Percentiles rank a stretch among this genome's conserved stretches.
These are phyloP conservation scores for Saturnia pavonia DNA, from an alignment of 2,888 invertebrate species.

Conservation along the genomic window DNA sequence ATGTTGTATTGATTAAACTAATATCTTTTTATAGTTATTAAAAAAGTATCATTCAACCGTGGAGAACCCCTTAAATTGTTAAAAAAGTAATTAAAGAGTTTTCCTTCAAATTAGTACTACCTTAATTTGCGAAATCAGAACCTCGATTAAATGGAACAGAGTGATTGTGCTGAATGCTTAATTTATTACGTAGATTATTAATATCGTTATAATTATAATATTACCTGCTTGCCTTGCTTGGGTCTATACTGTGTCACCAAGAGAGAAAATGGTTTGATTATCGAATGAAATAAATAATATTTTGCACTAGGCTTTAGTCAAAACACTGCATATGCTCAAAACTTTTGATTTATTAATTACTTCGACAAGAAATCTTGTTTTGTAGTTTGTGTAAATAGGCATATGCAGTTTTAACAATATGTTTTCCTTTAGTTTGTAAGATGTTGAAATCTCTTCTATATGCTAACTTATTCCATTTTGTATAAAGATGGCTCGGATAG, in stretches of 20 bases:
- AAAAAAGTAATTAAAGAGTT: too few relatives aligned
- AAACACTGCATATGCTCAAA: conserved; percentile 31
- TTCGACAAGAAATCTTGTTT: conserved; percentile 34
- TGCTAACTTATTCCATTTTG: conserved; percentile 47
- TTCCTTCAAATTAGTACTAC: not conserved
- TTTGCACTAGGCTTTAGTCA: conserved; percentile 23
- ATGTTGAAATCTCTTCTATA: conserved; percentile 39
- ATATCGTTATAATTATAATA: not conserved
- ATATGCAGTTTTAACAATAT: conserved; percentile 45
- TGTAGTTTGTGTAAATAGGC: conserved; percentile 42
- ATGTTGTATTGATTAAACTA: too few relatives aligned
- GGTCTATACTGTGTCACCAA: not conserved
- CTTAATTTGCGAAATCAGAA: not conserved
- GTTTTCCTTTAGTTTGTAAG: conserved; percentile 45
- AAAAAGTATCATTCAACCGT: too few relatives aligned
- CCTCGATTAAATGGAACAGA: not conserved
- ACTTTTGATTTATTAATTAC: conserved; percentile 38
- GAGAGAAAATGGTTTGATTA: too few relatives aligned
- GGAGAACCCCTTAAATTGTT: too few relatives aligned
- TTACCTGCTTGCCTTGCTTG: not conserved
- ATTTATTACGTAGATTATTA: not conserved
- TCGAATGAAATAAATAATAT: not conserved
- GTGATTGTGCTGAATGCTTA: not conserved
- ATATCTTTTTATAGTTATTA: too few relatives aligned
- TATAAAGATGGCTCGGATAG: conserved; percentile 23